Evolutionary conservation across 2,888 invertebrate genomes (phyloP), one percentile per base, ranked within the genome.

Genomic region (Cistogaster globosa): DNA sequence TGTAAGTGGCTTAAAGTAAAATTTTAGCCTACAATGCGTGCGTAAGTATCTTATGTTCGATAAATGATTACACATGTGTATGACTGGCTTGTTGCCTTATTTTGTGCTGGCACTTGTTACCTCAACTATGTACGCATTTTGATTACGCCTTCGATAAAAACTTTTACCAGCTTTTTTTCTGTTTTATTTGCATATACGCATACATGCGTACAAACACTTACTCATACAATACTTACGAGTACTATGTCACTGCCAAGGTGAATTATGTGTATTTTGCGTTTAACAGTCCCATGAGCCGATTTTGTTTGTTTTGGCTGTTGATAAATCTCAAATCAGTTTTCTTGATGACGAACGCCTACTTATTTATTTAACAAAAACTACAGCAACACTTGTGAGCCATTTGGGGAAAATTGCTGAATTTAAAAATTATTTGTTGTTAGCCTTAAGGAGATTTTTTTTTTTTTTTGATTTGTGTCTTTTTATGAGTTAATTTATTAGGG

Each of bases 181-280:
- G 48, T 65, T 68, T 63, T n/a, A 14, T 45, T 63, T 48, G 38
- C 53, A 36, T 12, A 48, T 48, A 69, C 57, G 74, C 78, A 67
- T 32, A 14, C 42, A 48, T 48, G 38, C 53, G 45, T n/a, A 48
- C 42, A 65, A 51, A 69, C 78, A 71, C n/a, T n/a, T 82, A 32
- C 32, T 4, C 32, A 32, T 32, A 26, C 26, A 26, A 26, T 4
- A 26, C 26, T 2, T 4, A 26, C 1, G 4, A 1, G 4, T 26
- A 26, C 26, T 2, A 65, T 78, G 82, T 82, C 85, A 85, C 71
- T 85, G 85, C 85, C 85, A 85, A 85, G 85, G 85, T 85, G 71
- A 85, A 78, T 85, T 85, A 78, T 72, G 76, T 71, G 12, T 58
- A 36, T 42, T 32, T 55, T 42, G 18, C 2, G 26, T 32, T 51